A percentile compares a stretch with the other conserved stretches of the same genome.
phyloP scores from a whole-genome alignment of 2,797 vertebrate species.

The Alfaro cultratus region DNA sequence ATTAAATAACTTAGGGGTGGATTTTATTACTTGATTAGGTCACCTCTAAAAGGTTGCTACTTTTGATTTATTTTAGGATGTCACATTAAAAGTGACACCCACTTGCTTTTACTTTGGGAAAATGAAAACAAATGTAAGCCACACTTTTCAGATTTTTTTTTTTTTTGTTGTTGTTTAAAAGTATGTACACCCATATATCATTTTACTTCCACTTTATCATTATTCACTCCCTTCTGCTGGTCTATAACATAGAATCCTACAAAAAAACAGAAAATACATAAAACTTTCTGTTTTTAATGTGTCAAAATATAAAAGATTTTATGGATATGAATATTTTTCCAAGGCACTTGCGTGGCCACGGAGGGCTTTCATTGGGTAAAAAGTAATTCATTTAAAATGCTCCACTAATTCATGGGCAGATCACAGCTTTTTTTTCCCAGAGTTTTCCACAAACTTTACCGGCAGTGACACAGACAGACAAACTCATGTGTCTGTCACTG shows the following conservation, averaged over 20 bases:
- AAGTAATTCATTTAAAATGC: neutral
- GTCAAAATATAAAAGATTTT: neutral
- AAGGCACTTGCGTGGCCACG: neutral
- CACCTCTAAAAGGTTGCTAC: neutral
- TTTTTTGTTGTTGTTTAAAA: neutral
- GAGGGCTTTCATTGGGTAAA: neutral
- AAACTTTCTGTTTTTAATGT: neutral
- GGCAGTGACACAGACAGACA: neutral
- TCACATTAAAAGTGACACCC: neutral
- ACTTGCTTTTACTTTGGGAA: neutral
- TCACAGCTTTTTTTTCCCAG: neutral
- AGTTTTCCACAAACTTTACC: neutral
- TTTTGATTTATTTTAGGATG: neutral
- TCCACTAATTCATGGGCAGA: neutral
- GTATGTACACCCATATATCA: neutral
- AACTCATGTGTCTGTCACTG: neutral
- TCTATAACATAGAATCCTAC: neutral
- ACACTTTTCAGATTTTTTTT: neutral
- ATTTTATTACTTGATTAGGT: neutral
- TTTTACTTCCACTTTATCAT: neutral
- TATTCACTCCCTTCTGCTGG: neutral
- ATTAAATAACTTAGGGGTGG: neutral
- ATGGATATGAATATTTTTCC: neutral
- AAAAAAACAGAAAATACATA: neutral
- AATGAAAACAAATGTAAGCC: neutral